These are phyloP conservation scores for Hirtodrosophila trivittata DNA, from an alignment of 2,888 invertebrate species.

Conservation along the genomic window DNA sequence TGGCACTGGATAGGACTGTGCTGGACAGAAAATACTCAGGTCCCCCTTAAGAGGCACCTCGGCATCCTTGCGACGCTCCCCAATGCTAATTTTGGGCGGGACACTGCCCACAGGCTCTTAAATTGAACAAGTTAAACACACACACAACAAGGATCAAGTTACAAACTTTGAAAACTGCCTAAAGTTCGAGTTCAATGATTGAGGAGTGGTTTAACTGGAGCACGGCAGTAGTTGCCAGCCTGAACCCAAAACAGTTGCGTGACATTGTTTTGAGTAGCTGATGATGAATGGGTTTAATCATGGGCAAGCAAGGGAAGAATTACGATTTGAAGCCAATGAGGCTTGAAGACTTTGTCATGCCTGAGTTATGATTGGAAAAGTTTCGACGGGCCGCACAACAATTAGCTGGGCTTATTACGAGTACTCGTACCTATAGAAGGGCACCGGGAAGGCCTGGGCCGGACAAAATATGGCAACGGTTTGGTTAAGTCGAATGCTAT, in stretches of 20 bases:
- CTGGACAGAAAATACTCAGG: conserved; percentile 89
- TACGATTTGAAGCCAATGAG: conserved; percentile 56
- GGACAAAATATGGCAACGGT: conserved; percentile 85
- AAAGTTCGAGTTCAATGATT: conserved; percentile 24
- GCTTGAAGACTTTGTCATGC: conserved; percentile 49
- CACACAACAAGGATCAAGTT: conserved; percentile 21
- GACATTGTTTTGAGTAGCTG: no score
- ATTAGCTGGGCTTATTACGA: conserved; percentile 22
- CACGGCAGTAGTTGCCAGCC: not conserved
- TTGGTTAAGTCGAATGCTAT: conserved; percentile 87
- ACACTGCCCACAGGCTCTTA: conserved; percentile 86
- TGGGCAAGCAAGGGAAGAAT: conserved; percentile 30
- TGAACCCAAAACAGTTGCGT: conserved; percentile 34
- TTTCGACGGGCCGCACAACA: conserved; percentile 27
- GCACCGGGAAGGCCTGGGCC: conserved; percentile 86
- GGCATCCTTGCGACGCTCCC: conserved; percentile 87
- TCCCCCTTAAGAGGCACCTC: conserved; percentile 80
- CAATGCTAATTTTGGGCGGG: conserved; percentile 85
- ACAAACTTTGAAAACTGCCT: conserved; percentile 67
- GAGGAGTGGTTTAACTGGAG: no score
- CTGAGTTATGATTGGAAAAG: conserved; percentile 40
- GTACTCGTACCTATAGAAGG: conserved; percentile 85
- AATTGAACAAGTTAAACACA: conserved; percentile 39
- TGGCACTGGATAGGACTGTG: conserved; percentile 90
- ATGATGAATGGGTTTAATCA: conserved; percentile 49